These are phyloP conservation scores for Nephrotoma guestfalica DNA, from an alignment of 2,888 invertebrate genomes.

Conservation along the genomic window DNA sequence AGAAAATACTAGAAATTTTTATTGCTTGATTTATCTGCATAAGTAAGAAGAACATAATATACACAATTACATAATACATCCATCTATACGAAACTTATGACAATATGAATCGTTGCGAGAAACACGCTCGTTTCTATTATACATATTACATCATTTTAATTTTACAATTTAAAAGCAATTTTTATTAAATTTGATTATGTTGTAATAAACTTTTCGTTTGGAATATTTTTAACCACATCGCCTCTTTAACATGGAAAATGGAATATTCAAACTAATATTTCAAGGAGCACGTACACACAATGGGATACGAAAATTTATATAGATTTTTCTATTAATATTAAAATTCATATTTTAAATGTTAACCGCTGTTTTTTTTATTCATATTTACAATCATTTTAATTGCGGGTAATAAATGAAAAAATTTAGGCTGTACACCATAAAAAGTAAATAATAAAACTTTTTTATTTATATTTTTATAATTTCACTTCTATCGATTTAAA, in stretches of 20 bases:
- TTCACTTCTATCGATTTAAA: background rate
- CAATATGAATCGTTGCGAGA: background rate
- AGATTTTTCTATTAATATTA: background rate
- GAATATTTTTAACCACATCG: background rate
- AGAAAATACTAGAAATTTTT: background rate
- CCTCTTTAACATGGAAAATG: background rate
- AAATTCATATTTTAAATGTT: background rate
- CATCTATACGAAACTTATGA: background rate
- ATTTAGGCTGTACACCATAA: background rate
- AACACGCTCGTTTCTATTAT: background rate
- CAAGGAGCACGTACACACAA: background rate
- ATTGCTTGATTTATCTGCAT: background rate
- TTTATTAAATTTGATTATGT: background rate
- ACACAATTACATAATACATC: background rate
- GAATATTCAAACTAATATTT: background rate
- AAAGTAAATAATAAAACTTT: too few species aligned
- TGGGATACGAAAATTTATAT: background rate
- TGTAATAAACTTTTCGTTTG: background rate
- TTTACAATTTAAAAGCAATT: background rate
- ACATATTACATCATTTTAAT: background rate
- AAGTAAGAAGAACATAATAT: background rate
- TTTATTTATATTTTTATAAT: background rate
- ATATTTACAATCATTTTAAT: background rate
- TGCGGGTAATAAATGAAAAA: background rate
- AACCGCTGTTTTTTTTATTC: background rate